These are phyloP conservation scores for Poecilus cupreus DNA, from an alignment of 2,888 invertebrate species.

Conservation along the genomic window DNA sequence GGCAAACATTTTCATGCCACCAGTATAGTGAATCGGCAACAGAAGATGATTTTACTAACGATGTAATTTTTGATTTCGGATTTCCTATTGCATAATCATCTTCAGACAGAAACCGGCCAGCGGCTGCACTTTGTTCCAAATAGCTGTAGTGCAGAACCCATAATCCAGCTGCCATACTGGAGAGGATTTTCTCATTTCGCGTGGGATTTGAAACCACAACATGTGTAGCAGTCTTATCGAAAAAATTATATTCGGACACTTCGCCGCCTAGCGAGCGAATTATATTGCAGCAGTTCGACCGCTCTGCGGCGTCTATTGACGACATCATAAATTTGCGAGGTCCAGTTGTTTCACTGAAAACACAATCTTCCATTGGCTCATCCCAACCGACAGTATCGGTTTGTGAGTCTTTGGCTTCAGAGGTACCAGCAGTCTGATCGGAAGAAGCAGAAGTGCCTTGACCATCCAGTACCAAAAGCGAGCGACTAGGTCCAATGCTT, in stretches of 20 bases:
- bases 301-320: slow-evolving; percentile 1
- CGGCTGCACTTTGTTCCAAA: slow-evolving; percentile 79
- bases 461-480: slow-evolving; percentile 63
- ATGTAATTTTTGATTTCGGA: slow-evolving; percentile 76
- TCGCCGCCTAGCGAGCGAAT: slow-evolving; percentile 75
- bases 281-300: background rate
- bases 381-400: slow-evolving; percentile 85
- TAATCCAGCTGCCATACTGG: slow-evolving; percentile 89
- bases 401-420: slow-evolving; percentile 72
- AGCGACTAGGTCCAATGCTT: slow-evolving; percentile 67
- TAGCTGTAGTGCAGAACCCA: slow-evolving; percentile 92
- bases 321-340: slow-evolving; percentile 49
- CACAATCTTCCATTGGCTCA: slow-evolving; percentile 72
- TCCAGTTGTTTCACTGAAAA: slow-evolving; percentile 60
- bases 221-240: slow-evolving; percentile 83
- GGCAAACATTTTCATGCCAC: slow-evolving; percentile 80
- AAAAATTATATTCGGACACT: slow-evolving; percentile 75
- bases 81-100: slow-evolving; percentile 92
- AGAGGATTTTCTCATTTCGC: slow-evolving; percentile 91
- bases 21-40: slow-evolving; percentile 78
- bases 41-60: slow-evolving; percentile 70
- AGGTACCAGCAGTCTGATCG: background rate
- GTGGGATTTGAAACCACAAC: slow-evolving; percentile 83
- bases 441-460: slow-evolving; percentile 62
- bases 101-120: slow-evolving; percentile 81